These are phyloP conservation scores for Chelmon rostratus DNA, from an alignment of 2,797 vertebrate species.

Conservation along the genomic window DNA sequence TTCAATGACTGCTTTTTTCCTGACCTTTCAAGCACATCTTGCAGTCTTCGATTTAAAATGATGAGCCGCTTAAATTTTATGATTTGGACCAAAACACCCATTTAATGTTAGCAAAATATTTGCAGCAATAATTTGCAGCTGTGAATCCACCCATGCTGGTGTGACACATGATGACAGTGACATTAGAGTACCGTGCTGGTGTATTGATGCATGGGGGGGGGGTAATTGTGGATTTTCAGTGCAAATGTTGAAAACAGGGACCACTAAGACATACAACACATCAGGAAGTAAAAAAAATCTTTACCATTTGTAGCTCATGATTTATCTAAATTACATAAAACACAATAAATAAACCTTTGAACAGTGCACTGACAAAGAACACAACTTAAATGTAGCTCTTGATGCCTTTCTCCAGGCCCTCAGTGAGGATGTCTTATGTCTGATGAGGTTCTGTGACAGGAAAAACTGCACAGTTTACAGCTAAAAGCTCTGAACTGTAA, in stretches of 20 bases:
- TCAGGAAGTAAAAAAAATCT: neutral
- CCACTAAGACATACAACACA: neutral
- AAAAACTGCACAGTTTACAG: neutral
- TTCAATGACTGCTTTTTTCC: too few relatives aligned
- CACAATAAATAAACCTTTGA: neutral
- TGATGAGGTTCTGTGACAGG: neutral
- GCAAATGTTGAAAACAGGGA: neutral
- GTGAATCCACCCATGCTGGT: neutral
- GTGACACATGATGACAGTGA: neutral
- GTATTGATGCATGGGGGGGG: neutral
- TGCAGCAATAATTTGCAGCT: conserved; percentile 5
- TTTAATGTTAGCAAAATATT: neutral
- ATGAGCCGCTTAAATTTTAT: too few relatives aligned
- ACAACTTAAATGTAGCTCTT: neutral
- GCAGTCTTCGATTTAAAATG: neutral
- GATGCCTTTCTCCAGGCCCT: neutral
- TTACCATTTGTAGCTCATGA: neutral
- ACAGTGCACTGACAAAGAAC: neutral
- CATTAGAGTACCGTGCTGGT: neutral
- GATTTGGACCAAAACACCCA: too few relatives aligned
- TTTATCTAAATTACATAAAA: neutral
- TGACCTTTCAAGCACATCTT: neutral
- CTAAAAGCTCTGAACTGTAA: neutral
- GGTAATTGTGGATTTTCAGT: neutral
- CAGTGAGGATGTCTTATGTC: neutral